Base-by-base conservation (phyloP, 2,113 vertebrate species). In the Balaeniceps rex region DNA sequence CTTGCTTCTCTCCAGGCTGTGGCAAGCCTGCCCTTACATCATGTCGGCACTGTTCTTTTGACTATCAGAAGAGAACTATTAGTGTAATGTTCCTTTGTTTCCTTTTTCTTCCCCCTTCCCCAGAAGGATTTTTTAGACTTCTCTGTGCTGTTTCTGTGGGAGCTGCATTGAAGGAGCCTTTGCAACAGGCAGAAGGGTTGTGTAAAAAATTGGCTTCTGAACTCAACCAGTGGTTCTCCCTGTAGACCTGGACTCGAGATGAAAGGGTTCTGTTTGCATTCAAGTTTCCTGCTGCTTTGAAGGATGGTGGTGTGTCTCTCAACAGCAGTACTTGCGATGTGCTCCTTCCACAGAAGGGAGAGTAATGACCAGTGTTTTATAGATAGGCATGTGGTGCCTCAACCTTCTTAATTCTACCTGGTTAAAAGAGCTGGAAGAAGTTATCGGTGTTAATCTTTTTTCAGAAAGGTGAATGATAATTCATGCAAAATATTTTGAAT, bases 1-100 rank as follows among this genome's bases (percentile, higher is more conserved):
- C 71, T 90, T 92, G 11, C 78, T 95, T 93, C 78, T 96, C 71
- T 85, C 42, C 47, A 51, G 17, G 47, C 95, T 96, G 21, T 94
- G 87, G 91, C 75, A 91, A 92, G 63, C 36, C 42, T 85, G 65
- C 78, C 22, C 63, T 82, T 94, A 31, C 19, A 82, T 88, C 83
- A 69, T 88, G 84, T 91, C 93, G 93, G 66, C 79, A 68, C 66
- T 51, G 4, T 74, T 88, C n/a, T 77, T 42, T 63, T 70, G 66
- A 94, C 70, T 25, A 93, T 63, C 82, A 90, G 71, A 79, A 86
- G 81, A 84, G 61, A 91, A 42, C 58, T 74, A 38, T 80, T 90
- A 77, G 51, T 42, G 24, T 83, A 77, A 29, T 79, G 40, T 93
- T 87, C 19, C 34, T 84, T 87, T 89, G 26, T 95, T 96, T 93